phyloP scores from a whole-genome alignment of 2,797 vertebrate species.

The Apodemus agrarius region DNA sequence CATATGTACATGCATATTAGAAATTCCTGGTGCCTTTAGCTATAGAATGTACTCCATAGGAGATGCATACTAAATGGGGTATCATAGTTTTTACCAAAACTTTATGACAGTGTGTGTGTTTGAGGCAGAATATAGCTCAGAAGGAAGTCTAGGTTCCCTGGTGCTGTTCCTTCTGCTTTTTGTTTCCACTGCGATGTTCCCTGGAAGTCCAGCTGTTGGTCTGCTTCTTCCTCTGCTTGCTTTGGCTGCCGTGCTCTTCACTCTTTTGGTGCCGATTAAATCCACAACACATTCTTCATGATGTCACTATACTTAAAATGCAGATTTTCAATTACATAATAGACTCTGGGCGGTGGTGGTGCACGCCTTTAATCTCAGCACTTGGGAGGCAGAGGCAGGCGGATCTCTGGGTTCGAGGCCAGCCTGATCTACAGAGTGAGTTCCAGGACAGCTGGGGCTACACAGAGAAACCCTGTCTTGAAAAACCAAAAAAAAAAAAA shows the following conservation, averaged over 20 bases:
- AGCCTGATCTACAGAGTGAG: no score
- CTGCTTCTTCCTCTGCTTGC: not conserved
- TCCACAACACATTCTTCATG: constrained; percentile 6
- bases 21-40: constrained; percentile 9
- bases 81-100: not conserved
- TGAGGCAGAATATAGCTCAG: not conserved
- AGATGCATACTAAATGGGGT: not conserved
- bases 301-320: not conserved
- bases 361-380: no score
- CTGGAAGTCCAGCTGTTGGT: not conserved
- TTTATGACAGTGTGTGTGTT: not conserved
- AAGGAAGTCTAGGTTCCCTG: not conserved
- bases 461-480: no score
- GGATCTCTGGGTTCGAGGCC: no score
- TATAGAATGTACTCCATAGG: constrained; percentile 30
- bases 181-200: constrained; percentile 29
- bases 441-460: no score
- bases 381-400: no score
- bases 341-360: no score
- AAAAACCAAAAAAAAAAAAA: no score
- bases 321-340: not conserved
- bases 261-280: constrained; percentile 23
- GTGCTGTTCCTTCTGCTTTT: not conserved
- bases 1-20: not conserved
- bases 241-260: constrained; percentile 18